Base-by-base conservation (phyloP, 2,888 invertebrate genomes). In the Tromatobia lineatoria region DNA sequence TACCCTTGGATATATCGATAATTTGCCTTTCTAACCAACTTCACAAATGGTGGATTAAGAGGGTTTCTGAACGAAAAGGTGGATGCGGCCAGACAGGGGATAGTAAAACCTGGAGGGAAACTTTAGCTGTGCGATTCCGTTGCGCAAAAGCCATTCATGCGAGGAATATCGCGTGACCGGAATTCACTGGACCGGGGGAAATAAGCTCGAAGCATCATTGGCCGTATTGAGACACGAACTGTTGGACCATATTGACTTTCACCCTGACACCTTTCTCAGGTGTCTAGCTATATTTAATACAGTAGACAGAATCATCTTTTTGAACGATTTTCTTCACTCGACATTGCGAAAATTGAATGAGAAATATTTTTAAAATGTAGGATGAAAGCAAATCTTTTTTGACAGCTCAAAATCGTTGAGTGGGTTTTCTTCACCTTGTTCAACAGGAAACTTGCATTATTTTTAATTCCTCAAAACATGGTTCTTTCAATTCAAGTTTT, bases 181-280 rank as follows among this genome's bases (percentile, higher is more conserved):
- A 54, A 54, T 29, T 57, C 54, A 42, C n/a, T 67, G 50, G 57
- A 52, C 67, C 59, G 45, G 52, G 23, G 70, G 59, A 57, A 15
- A 59, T 20, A n/a, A 34, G 45, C 42, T 38, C 23, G 54, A 18
- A 34, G 52, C 52, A 54, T 54, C 70, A 70, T 69, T 69, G 69
- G n/a, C 50, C 57, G 57, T 67, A 69, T 52, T 74, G 64, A 57
- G 54, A 80, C 50, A 38, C 61, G 67, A 42, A 45, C 50, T 73
- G 45, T n/a, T 34, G 67, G 69, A 80, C 75, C 64, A 73, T 23
- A 70, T 75, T 80, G 61, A 64, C 45, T 54, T 57, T 38, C 34
- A 10, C 54, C 15, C 59, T 29, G 11, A 59, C 8, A 29, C 15
- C 29, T 23, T 23, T 54, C 54, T 23, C 54, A 54, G 20, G 54